Evolutionary conservation across 2,888 invertebrate species (phyloP).

Genomic region (Crocallis elinguaria): DNA sequence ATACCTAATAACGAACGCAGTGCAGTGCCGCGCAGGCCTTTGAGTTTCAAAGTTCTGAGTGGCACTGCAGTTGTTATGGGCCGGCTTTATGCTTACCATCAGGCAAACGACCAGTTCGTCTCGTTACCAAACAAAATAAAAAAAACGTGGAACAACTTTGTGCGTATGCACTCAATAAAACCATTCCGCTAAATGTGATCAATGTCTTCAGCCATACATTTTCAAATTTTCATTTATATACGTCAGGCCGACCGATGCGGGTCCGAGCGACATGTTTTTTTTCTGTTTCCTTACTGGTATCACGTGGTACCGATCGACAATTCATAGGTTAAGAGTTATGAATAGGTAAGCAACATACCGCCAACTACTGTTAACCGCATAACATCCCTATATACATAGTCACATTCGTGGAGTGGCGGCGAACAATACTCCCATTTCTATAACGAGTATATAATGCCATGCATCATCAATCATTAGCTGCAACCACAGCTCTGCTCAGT

Average conservation of each 20-base stretch:
- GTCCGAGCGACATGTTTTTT: too few relatives aligned
- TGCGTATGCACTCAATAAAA: background rate
- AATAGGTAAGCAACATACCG: constrained; percentile 7
- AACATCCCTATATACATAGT: constrained; percentile 12
- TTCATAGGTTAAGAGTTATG: constrained; percentile 6
- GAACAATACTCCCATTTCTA: constrained; percentile 11
- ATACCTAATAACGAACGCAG: too few relatives aligned
- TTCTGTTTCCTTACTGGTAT: too few relatives aligned
- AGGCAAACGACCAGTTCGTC: too few relatives aligned
- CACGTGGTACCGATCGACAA: too few relatives aligned
- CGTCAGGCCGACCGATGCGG: too few relatives aligned
- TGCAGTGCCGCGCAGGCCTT: too few relatives aligned
- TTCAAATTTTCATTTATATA: too few relatives aligned
- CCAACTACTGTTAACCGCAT: constrained; percentile 13
- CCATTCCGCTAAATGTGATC: background rate
- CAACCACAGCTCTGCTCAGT: constrained; percentile 13
- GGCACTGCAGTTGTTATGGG: too few relatives aligned
- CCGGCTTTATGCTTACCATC: too few relatives aligned
- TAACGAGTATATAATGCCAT: constrained; percentile 1
- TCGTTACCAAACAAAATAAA: too few relatives aligned
- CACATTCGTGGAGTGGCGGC: constrained; percentile 9
- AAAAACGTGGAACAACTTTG: background rate
- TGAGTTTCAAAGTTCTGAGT: too few relatives aligned
- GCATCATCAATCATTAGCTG: constrained; percentile 20
- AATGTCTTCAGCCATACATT: constrained; percentile 19